Conservation (phyloP, 2,888 invertebrate genomes). For the Euphydryas editha region DNA sequence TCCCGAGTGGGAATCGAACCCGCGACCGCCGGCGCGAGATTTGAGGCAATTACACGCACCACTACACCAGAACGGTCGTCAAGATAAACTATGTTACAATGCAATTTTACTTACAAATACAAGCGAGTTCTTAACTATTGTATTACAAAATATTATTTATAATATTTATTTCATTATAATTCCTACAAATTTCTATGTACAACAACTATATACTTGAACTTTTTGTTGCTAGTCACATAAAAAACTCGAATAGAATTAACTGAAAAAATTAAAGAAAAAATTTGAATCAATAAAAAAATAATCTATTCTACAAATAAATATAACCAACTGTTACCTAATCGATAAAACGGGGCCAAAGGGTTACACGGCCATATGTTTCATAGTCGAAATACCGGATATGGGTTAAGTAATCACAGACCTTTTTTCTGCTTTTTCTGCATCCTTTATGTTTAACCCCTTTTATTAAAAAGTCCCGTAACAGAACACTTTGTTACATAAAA, state of each 20-base stretch:
- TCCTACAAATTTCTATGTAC: no score
- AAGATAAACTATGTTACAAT: no score
- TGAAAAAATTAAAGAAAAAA: slow-evolving; percentile 57
- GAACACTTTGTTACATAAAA: slow-evolving; percentile 58
- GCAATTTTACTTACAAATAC: no score
- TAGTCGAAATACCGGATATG: slow-evolving; percentile 73
- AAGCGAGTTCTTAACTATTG: no score
- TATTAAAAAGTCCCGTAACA: slow-evolving; percentile 69
- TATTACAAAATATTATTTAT: no score
- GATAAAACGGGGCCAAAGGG: slow-evolving; percentile 82
- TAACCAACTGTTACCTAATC: slow-evolving; percentile 76
- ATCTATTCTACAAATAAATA: slow-evolving; percentile 69
- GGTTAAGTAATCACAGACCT: slow-evolving; percentile 79
- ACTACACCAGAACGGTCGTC: no score
- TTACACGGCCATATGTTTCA: slow-evolving; percentile 74
- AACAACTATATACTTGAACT: no score
- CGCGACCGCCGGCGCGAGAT: no score
- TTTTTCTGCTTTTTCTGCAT: slow-evolving; percentile 71
- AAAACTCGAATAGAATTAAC: slow-evolving; percentile 56
- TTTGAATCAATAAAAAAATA: slow-evolving; percentile 52
- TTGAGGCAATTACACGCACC: no score
- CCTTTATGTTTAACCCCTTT: slow-evolving; percentile 72
- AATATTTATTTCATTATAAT: no score
- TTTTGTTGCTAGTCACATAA: no score
- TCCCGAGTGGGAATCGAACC: no score